These are phyloP conservation scores for Lepidochrysops patricia DNA, from an alignment of 2,888 invertebrate genomes.

Conservation along the genomic window DNA sequence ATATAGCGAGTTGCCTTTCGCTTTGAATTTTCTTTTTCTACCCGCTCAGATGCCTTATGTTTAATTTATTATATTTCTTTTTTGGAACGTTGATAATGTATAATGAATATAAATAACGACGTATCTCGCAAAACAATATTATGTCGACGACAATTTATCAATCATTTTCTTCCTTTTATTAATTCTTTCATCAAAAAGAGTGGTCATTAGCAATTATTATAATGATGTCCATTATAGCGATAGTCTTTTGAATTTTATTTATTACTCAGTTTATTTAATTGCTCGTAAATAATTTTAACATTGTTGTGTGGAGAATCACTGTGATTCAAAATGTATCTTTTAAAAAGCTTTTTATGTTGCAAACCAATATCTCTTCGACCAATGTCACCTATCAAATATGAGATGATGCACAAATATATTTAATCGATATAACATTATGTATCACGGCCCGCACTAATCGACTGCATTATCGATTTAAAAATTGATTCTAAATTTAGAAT, in stretches of 20 bases:
- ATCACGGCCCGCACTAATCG: no score
- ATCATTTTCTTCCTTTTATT: not conserved
- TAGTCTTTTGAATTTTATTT: not conserved
- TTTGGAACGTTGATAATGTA: not conserved
- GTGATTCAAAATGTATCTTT: no score
- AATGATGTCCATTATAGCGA: not conserved
- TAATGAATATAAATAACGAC: not conserved
- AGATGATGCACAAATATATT: no score
- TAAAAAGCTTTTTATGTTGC: no score
- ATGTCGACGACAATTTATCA: not conserved
- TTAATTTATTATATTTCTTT: slow-evolving; percentile 11
- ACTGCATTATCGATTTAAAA: no score
- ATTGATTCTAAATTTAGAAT: no score
- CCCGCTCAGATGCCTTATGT: slow-evolving; percentile 3
- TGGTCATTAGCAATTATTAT: not conserved
- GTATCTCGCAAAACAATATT: not conserved
- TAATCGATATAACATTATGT: no score
- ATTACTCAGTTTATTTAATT: not conserved
- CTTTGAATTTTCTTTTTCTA: slow-evolving; percentile 1
- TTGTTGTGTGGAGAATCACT: not conserved
- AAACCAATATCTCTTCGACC: no score
- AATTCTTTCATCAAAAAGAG: not conserved
- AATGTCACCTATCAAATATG: no score
- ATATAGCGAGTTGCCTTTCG: slow-evolving; percentile 1
- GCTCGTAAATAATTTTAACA: not conserved